phyloP scores from a whole-genome alignment of 2,113 vertebrate genomes.

The Thomomys bottae region DNA sequence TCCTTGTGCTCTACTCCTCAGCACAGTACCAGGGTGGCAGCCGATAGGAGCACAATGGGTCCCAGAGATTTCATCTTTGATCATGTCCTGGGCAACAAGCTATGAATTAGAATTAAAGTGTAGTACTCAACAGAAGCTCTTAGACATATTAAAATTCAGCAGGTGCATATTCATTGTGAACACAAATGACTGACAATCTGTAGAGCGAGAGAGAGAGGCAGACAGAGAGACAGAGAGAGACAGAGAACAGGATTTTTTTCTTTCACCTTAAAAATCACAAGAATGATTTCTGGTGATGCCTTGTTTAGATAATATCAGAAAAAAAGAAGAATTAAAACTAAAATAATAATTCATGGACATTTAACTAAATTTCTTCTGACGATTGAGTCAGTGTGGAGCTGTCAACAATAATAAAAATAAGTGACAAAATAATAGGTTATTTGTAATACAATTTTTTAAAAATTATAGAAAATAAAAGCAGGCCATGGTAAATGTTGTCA shows the following conservation, averaged over 20 bases:
- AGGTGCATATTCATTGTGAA: background rate
- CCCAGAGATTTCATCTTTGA: slow-evolving; percentile 48
- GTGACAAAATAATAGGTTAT: background rate
- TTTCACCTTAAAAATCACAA: background rate
- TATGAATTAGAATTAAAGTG: slow-evolving; percentile 55
- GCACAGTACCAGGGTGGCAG: slow-evolving; percentile 6
- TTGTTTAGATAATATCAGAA: background rate
- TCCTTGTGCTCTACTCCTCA: slow-evolving; percentile 54
- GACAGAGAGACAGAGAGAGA: background rate
- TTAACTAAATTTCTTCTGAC: background rate
- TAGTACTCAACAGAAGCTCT: background rate
- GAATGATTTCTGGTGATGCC: background rate
- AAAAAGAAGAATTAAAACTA: background rate
- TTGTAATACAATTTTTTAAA: background rate
- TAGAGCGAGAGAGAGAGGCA: background rate
- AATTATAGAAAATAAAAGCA: slow-evolving; percentile 8
- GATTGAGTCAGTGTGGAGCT: background rate
- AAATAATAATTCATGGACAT: background rate
- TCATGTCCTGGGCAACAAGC: background rate
- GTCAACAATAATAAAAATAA: background rate
- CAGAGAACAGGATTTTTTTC: background rate
- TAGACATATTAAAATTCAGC: background rate
- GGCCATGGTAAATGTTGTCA: background rate
- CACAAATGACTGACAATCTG: background rate
- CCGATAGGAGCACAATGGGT: background rate